These are phyloP conservation scores for Luperina nickerlii DNA, from an alignment of 2,888 invertebrate species.

Conservation along the genomic window DNA sequence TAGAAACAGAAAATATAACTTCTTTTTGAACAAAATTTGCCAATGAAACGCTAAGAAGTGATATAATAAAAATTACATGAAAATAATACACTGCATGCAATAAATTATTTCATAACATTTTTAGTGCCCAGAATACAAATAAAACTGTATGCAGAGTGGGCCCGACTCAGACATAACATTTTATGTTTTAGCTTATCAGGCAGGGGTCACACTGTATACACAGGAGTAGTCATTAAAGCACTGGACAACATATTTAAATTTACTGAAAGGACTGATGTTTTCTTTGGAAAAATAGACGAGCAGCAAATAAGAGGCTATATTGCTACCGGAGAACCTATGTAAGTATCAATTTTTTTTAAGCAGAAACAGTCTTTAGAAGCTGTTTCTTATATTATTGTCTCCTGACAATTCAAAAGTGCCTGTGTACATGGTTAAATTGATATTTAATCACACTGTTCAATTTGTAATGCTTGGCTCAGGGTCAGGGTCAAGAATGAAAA, in stretches of 20 bases:
- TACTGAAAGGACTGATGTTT: slow-evolving; percentile 95
- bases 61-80: background rate
- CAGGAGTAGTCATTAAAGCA: slow-evolving; percentile 95
- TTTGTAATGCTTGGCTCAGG: background rate
- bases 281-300: slow-evolving; percentile 93
- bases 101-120: background rate
- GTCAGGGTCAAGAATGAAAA: background rate
- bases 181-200: slow-evolving; percentile 92
- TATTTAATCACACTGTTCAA: background rate
- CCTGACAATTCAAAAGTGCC: no score
- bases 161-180: background rate
- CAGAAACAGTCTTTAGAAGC: no score
- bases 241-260: slow-evolving; percentile 91
- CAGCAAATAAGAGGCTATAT: slow-evolving; percentile 96
- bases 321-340: slow-evolving; percentile 97
- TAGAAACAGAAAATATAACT: background rate
- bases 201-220: slow-evolving; percentile 94
- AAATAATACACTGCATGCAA: background rate
- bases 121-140: background rate
- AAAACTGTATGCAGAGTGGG: background rate
- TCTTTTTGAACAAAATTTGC: background rate
- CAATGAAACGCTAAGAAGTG: no score
- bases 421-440: background rate
- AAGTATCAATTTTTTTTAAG: slow-evolving; percentile 72
- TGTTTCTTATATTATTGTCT: background rate